phyloP scores from a whole-genome alignment of 2,888 invertebrate genomes.

The Leucoma salicis region DNA sequence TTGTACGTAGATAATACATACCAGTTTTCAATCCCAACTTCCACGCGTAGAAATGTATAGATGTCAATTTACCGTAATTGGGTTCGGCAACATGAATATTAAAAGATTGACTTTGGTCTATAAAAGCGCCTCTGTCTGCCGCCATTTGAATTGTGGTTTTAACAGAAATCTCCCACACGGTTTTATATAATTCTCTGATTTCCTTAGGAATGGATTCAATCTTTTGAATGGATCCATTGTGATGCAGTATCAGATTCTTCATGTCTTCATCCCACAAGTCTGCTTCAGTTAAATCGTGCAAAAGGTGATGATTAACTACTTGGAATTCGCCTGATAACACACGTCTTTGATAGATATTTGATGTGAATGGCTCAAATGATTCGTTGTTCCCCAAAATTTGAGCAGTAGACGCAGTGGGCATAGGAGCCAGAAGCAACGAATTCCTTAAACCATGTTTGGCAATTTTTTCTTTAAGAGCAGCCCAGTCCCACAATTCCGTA shows the following conservation, averaged over 20 bases:
- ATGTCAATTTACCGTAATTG: slow-evolving; percentile 95
- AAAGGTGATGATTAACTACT: slow-evolving; percentile 97
- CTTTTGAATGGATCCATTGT: slow-evolving; percentile 95
- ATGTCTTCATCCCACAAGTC: slow-evolving; percentile 97
- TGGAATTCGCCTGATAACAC: slow-evolving; percentile 98
- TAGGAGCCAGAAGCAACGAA: slow-evolving; percentile 96
- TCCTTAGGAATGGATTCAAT: slow-evolving; percentile 92
- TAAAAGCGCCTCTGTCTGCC: slow-evolving; percentile 98
- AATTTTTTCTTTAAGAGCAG: slow-evolving; percentile 90
- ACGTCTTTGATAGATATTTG: slow-evolving; percentile 96
- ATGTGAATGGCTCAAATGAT: slow-evolving; percentile 98
- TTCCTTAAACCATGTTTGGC: slow-evolving; percentile 95
- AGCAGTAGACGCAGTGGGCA: slow-evolving; percentile 99
- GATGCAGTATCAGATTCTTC: slow-evolving; percentile 96
- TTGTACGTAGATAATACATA: slow-evolving; percentile 98
- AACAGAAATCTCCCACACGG: slow-evolving; percentile 98
- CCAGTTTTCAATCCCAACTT: slow-evolving; percentile 98
- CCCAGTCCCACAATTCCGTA: slow-evolving; percentile 95
- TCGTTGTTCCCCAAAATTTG: slow-evolving; percentile 99
- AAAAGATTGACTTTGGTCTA: slow-evolving; percentile 99
- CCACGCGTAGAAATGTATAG: slow-evolving; percentile 99
- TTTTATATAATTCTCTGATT: slow-evolving; percentile 94
- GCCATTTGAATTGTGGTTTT: slow-evolving; percentile 97
- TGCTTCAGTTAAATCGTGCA: slow-evolving; percentile 94
- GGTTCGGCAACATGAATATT: slow-evolving; percentile 98